These are phyloP conservation scores for Eulemur albifrons DNA, from an alignment of 2,797 vertebrate species.

Conservation along the genomic window DNA sequence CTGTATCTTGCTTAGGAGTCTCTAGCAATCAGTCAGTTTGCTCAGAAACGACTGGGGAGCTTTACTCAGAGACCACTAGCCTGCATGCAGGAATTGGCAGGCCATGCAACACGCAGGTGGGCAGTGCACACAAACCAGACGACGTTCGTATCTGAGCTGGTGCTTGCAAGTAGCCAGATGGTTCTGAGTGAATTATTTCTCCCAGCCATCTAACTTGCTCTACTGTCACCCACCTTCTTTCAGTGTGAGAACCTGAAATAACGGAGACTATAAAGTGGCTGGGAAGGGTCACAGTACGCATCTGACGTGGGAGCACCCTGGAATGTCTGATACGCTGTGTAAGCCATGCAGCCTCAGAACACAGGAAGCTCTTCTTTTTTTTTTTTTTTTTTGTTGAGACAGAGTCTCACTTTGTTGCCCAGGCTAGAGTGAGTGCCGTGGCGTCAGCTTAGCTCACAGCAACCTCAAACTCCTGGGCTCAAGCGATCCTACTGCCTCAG, in stretches of 20 bases:
- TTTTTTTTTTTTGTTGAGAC: not conserved
- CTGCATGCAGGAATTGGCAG: not conserved
- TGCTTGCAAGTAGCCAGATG: not conserved
- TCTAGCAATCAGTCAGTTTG: slow-evolving; percentile 1
- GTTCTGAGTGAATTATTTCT: not conserved
- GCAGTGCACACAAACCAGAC: not conserved
- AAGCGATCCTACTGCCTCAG: too few species aligned
- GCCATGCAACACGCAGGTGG: not conserved
- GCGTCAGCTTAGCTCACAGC: too few species aligned
- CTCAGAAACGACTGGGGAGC: not conserved
- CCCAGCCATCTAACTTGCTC: not conserved
- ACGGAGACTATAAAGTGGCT: not conserved
- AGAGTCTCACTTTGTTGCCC: too few species aligned
- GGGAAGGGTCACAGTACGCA: not conserved
- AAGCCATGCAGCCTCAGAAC: not conserved
- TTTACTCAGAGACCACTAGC: not conserved
- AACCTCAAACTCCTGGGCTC: too few species aligned
- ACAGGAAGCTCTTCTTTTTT: not conserved
- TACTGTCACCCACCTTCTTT: not conserved
- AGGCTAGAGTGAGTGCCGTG: too few species aligned
- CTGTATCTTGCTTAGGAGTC: not conserved
- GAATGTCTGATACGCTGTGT: not conserved
- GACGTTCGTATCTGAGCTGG: not conserved
- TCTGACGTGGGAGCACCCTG: not conserved
- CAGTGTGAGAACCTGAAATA: not conserved